phyloP scores from a whole-genome alignment of 2,888 invertebrate genomes.

The Plagiodera versicolora region DNA sequence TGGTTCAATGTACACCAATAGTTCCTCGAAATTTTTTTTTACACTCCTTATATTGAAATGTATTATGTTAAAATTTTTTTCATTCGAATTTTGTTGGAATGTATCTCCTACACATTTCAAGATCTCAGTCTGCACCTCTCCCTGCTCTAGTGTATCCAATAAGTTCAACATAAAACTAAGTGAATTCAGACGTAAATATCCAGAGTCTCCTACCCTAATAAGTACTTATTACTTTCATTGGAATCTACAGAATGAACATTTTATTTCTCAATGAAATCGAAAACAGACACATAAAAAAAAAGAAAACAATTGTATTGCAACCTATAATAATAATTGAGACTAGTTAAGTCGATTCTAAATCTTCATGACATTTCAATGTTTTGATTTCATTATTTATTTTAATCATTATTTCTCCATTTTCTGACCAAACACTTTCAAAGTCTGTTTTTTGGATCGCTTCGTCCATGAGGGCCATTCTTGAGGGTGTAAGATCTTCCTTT shows the following conservation, averaged over 20 bases:
- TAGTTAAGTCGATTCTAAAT: constrained; percentile 2
- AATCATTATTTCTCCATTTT: constrained; percentile 1
- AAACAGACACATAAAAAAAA: neutral
- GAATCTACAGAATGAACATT: neutral
- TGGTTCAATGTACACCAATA: constrained; percentile 2
- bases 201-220: neutral
- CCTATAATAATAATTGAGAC: neutral
- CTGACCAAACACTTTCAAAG: constrained; percentile 6
- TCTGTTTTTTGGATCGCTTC: constrained; percentile 6
- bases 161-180: neutral
- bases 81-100: neutral
- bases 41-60: neutral
- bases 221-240: neutral
- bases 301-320: neutral
- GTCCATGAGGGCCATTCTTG: constrained; percentile 4
- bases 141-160: neutral
- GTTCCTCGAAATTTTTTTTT: neutral
- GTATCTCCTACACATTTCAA: neutral
- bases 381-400: constrained; percentile 4
- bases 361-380: neutral
- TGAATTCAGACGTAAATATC: neutral
- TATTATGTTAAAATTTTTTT: neutral
- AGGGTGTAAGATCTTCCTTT: constrained; percentile 3
- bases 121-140: constrained; percentile 1
- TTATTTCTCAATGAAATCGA: neutral